phyloP scores from a whole-genome alignment of 2,797 vertebrate genomes.

The Echeneis naucrates region DNA sequence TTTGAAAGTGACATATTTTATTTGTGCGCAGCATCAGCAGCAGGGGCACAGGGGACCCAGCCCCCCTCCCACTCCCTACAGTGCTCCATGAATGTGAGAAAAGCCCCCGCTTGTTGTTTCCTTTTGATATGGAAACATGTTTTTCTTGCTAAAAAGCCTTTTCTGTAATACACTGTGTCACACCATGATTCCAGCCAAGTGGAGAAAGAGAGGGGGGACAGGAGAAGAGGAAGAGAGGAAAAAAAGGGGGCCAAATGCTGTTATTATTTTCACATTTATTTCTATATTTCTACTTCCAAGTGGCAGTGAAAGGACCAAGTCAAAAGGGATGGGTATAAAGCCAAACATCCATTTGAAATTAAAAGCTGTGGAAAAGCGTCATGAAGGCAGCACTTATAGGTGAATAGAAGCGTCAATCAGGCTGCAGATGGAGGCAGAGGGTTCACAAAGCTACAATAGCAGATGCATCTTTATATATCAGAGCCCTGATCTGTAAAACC shows the following conservation, averaged over 20 bases:
- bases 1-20: slow-evolving; percentile 42
- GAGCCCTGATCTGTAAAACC: slow-evolving; percentile 85
- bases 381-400: slow-evolving; percentile 88
- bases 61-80: not conserved
- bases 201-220: slow-evolving; percentile 30
- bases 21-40: slow-evolving; percentile 8
- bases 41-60: not conserved
- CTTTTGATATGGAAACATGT: slow-evolving; percentile 94
- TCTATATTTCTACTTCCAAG: slow-evolving; percentile 89
- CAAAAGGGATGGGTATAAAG: slow-evolving; percentile 86
- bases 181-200: slow-evolving; percentile 86
- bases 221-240: slow-evolving; percentile 25
- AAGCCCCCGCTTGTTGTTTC: slow-evolving; percentile 86
- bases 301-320: slow-evolving; percentile 80
- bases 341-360: slow-evolving; percentile 89
- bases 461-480: slow-evolving; percentile 78
- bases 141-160: slow-evolving; percentile 84
- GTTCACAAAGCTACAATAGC: slow-evolving; percentile 77
- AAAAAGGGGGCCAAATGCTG: slow-evolving; percentile 83
- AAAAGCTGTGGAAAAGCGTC: slow-evolving; percentile 88
- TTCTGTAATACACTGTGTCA: slow-evolving; percentile 84
- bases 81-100: slow-evolving; percentile 82
- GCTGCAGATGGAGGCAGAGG: slow-evolving; percentile 78
- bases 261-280: slow-evolving; percentile 85
- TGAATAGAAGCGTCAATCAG: slow-evolving; percentile 90